phyloP scores from a whole-genome alignment of 2,113 vertebrate species.

The Mastomys coucha region DNA sequence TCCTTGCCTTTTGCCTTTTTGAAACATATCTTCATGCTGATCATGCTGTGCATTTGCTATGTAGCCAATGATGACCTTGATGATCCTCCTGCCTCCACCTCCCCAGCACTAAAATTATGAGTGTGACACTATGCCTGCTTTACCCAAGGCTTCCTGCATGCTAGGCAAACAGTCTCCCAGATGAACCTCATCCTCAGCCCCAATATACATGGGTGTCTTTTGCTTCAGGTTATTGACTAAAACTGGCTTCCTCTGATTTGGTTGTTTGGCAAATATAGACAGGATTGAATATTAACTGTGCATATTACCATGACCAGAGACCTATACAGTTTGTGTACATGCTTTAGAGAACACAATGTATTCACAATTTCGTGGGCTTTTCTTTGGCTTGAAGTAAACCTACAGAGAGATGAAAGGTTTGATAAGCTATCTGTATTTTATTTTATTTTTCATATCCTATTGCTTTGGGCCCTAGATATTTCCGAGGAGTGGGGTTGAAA shows the following conservation, averaged over 20 bases:
- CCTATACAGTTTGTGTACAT: background rate
- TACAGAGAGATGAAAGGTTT: background rate
- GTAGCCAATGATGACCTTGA: background rate
- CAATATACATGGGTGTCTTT: background rate
- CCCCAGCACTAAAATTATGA: too few species aligned
- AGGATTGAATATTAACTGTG: background rate
- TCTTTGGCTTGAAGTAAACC: constrained; percentile 59
- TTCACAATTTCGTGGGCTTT: background rate
- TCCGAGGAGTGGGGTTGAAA: constrained; percentile 14
- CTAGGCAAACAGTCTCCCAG: background rate
- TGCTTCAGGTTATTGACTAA: constrained; percentile 11
- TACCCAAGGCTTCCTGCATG: too few species aligned
- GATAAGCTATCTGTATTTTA: constrained; percentile 10
- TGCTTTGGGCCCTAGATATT: constrained; percentile 3
- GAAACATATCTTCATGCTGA: background rate
- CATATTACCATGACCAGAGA: background rate
- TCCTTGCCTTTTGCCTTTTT: background rate
- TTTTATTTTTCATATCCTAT: background rate
- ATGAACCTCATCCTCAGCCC: too few species aligned
- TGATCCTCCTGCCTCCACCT: background rate
- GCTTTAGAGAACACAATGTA: constrained; percentile 59
- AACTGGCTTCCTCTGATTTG: constrained; percentile 17
- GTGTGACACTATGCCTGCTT: background rate
- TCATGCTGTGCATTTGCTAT: too few species aligned
- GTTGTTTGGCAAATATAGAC: constrained; percentile 21